Base-by-base conservation (phyloP, 2,113 vertebrate species). In the Elachura formosa region DNA sequence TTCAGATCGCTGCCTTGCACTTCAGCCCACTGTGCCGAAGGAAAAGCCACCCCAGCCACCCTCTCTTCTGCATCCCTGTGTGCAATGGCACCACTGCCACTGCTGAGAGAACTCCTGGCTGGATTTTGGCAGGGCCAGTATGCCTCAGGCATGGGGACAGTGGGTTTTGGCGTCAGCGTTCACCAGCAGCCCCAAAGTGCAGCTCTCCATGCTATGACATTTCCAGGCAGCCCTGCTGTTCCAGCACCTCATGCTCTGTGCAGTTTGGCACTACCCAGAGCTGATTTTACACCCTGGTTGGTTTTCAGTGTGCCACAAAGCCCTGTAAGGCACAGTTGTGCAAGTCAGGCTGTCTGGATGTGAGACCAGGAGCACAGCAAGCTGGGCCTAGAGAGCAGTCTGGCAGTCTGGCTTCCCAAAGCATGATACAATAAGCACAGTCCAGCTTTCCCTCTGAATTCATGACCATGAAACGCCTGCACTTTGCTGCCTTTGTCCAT, bases 401-500 rank as follows among this genome's bases (percentile, higher is more conserved):
- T 63, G 75, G 71, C 61, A 38, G 34, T 10, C 43, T 63, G 75
- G 29, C 18, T 90, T 79, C 86, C 62, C 25, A 72, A 54, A 71
- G 34, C 61, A 41, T 0, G 6, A 64, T 23, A 25, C 61, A 59
- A 12, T 9, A 78, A 87, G n/a, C 34, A 25, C 61, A 36, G 55
- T 5, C 41, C 56, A 54, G 25, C 29, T 58, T 72, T 46, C 58
- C n/a, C 43, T 63, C 75, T 67, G 26, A 51, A 68, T 31, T 34
- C 41, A 67, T 0, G 1, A 17, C 46, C 33, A 4, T 3, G 11
- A 85, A 46, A 63, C 0, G 7, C 14, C 61, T 75, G 48, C 0
- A 0, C 12, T 87, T 58, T 22, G 22, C 69, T 94, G 33, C 56
- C 66, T 58, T 46, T 1, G 1, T 45, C 82, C 36, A 10, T 46